Percentiles rank a stretch among this genome's conserved stretches.
Conservation (phyloP, 2,113 vertebrate genomes). For the Cyprinodon tularosa region DNA sequence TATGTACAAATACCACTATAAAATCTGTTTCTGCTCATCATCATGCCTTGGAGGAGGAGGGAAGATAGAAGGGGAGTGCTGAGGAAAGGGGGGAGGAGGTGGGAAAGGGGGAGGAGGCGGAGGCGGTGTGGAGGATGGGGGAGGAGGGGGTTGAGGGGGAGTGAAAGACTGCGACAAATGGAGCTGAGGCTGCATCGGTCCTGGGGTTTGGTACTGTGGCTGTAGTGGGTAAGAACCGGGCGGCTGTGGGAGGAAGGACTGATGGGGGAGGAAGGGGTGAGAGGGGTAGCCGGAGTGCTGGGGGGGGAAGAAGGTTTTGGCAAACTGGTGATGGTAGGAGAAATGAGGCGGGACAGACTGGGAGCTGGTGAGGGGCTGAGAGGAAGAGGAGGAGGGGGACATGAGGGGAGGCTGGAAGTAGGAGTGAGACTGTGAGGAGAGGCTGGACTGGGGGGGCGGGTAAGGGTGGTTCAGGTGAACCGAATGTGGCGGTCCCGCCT, state of each 20-base stretch:
- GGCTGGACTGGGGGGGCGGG: conserved; percentile 34
- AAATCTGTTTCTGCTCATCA: conserved; percentile 87
- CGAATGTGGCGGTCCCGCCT: conserved; percentile 2
- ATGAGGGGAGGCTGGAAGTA: conserved; percentile 53
- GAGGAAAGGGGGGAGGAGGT: conserved; percentile 68
- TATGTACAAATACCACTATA: conserved; percentile 89
- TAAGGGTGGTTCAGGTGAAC: conserved; percentile 51
- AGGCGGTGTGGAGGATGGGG: conserved; percentile 59
- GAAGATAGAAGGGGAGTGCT: conserved; percentile 21
- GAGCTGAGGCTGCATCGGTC: conserved; percentile 31
- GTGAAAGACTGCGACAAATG: conserved; percentile 44
- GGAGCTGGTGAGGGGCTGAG: conserved; percentile 22
- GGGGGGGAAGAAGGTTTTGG: conserved; percentile 61
- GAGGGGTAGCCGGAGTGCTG: conserved; percentile 51
- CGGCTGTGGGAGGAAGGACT: conserved; percentile 37
- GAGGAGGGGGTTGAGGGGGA: conserved; percentile 55
- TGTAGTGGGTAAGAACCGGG: conserved; percentile 43
- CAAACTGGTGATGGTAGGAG: conserved; percentile 47
- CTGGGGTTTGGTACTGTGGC: conserved; percentile 53
- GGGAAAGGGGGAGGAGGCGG: conserved; percentile 66
- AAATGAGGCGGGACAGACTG: conserved; percentile 49
- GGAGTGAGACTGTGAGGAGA: conserved; percentile 46
- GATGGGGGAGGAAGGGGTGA: conserved; percentile 60
- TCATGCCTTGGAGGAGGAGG: conserved; percentile 80
- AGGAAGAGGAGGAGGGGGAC: conserved; percentile 2